Evolutionary conservation across 2,797 vertebrate genomes (phyloP).

Genomic region (Malurus leucopterus): DNA sequence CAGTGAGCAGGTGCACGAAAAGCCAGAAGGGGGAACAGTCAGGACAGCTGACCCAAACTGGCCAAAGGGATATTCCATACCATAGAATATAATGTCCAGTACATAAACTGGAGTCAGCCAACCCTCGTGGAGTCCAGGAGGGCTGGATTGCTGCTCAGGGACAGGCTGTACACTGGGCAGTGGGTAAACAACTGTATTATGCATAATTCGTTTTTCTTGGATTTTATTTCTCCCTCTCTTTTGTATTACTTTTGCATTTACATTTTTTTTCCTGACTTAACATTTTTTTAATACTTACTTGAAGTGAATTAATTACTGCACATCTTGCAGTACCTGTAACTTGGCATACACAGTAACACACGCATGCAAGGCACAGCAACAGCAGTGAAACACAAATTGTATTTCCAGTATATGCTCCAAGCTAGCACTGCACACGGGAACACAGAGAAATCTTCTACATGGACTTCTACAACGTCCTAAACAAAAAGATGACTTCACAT

Average conservation of each 20-base stretch:
- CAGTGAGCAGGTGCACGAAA: background rate
- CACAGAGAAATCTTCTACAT: background rate
- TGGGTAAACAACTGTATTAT: background rate
- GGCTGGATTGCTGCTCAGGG: background rate
- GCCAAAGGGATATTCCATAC: background rate
- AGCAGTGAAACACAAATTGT: background rate
- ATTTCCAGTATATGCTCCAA: background rate
- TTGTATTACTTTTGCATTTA: too few species aligned
- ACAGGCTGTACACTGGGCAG: background rate
- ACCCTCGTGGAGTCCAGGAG: background rate
- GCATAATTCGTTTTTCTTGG: background rate
- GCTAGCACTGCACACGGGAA: background rate
- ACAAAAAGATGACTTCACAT: background rate
- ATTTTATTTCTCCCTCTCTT: background rate
- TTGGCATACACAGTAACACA: conserved; percentile 16
- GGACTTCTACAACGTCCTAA: background rate
- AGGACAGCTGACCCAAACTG: background rate
- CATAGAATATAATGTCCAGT: background rate
- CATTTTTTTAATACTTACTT: background rate
- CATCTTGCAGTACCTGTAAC: background rate
- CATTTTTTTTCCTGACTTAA: background rate
- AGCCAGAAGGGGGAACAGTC: background rate
- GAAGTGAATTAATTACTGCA: conserved; percentile 8
- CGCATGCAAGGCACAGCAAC: background rate
- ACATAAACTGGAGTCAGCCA: background rate